These are phyloP conservation scores for Cephus rjabovi DNA, from an alignment of 2,888 invertebrate species.

Conservation along the genomic window DNA sequence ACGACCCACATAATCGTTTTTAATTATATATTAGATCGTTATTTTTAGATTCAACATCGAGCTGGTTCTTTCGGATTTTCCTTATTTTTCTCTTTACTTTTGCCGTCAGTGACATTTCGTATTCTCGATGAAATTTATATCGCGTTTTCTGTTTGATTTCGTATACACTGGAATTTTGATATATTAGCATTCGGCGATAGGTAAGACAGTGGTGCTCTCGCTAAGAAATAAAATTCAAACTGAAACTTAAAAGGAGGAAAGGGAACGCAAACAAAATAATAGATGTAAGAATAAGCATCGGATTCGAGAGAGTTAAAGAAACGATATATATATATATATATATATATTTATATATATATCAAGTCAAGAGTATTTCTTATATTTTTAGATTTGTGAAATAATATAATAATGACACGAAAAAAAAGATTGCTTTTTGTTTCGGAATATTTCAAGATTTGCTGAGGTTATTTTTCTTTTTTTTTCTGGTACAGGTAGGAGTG, in stretches of 20 bases:
- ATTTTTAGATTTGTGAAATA: neutral
- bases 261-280: neutral
- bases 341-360: neutral
- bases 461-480: neutral
- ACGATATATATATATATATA: neutral
- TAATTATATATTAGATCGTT: neutral
- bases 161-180: neutral
- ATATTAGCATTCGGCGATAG: neutral
- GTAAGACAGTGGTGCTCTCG: neutral
- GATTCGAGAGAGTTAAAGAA: neutral
- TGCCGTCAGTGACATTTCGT: neutral
- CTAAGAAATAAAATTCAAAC: neutral
- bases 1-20: neutral
- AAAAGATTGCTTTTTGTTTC: neutral
- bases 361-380: neutral
- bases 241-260: neutral
- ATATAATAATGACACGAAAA: neutral
- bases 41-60: neutral
- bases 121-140: neutral
- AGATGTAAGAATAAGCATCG: neutral
- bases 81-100: neutral
- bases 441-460: neutral
- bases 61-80: neutral
- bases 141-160: neutral
- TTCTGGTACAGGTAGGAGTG: neutral